Conservation (phyloP, 1,140 invertebrate genomes). For the Coboldia fuscipes region DNA sequence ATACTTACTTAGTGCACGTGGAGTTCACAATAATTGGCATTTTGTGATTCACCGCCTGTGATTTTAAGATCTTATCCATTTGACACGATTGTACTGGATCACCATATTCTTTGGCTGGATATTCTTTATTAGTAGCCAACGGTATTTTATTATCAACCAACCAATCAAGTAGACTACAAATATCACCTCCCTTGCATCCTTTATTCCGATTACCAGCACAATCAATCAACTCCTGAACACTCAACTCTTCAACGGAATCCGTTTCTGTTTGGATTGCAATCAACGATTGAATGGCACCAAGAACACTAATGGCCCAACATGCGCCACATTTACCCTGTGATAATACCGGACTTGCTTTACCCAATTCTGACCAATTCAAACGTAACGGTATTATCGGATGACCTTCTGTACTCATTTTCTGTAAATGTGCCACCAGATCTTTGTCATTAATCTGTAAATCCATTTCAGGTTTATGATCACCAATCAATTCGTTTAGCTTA, state of each 20-base stretch:
- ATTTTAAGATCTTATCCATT: slow-evolving; percentile 19
- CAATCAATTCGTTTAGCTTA: no score
- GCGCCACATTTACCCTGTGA: slow-evolving; percentile 63
- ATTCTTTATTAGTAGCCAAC: slow-evolving; percentile 33
- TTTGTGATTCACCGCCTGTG: slow-evolving; percentile 8
- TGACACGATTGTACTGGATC: slow-evolving; percentile 33
- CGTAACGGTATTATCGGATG: no score
- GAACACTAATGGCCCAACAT: slow-evolving; percentile 70
- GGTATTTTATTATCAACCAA: slow-evolving; percentile 30
- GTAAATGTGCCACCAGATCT: no score
- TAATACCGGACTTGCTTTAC: no score
- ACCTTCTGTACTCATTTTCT: no score
- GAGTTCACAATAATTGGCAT: slow-evolving; percentile 19
- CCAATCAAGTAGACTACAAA: slow-evolving; percentile 54
- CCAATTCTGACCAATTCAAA: no score
- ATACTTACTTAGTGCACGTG: slow-evolving; percentile 26
- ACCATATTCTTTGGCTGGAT: slow-evolving; percentile 35
- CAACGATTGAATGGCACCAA: slow-evolving; percentile 60
- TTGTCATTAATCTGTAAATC: no score
- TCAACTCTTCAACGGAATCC: slow-evolving; percentile 19
- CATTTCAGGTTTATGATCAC: no score
- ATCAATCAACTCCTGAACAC: slow-evolving; percentile 47
- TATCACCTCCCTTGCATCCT: slow-evolving; percentile 66
- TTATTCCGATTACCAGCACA: slow-evolving; percentile 48
- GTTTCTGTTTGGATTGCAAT: slow-evolving; percentile 40